Evolutionary conservation across 2,888 invertebrate species (phyloP).

Genomic region (Lottia gigantea): DNA sequence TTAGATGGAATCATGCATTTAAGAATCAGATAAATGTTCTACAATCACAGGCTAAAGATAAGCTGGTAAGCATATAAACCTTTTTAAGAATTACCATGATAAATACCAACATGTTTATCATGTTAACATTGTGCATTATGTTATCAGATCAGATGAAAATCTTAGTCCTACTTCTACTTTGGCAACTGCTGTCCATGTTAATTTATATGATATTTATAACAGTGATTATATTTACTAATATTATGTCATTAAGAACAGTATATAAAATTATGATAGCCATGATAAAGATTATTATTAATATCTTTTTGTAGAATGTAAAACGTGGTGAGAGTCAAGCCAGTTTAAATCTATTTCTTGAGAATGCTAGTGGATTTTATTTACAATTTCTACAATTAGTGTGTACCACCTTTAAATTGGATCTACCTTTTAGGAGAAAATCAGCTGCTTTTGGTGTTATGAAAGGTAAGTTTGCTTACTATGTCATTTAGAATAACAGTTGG

Average conservation of each 20-base stretch:
- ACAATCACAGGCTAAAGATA: slow-evolving; percentile 82
- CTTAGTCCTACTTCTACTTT: neutral
- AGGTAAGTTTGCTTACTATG: slow-evolving; percentile 65
- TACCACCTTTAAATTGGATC: slow-evolving; percentile 82
- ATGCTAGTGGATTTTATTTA: slow-evolving; percentile 87
- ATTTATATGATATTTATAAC: too few relatives aligned
- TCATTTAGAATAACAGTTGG: neutral
- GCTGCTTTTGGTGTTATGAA: slow-evolving; percentile 70
- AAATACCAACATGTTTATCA: neutral
- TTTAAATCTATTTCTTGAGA: slow-evolving; percentile 83
- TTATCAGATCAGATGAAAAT: neutral
- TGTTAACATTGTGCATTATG: neutral
- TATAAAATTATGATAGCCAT: too few relatives aligned
- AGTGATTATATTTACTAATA: too few relatives aligned
- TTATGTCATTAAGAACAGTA: too few relatives aligned
- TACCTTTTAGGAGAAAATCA: slow-evolving; percentile 76
- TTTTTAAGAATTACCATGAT: neutral
- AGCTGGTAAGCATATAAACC: slow-evolving; percentile 73
- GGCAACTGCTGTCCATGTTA: too few relatives aligned
- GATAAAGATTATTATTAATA: neutral
- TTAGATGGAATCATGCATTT: slow-evolving; percentile 84
- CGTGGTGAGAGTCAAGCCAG: slow-evolving; percentile 82
- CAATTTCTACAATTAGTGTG: slow-evolving; percentile 84
- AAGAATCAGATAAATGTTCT: slow-evolving; percentile 86
- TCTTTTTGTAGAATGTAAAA: slow-evolving; percentile 75